phyloP scores from a whole-genome alignment of 2,797 vertebrate species.

The Yasuhikotakia modesta region DNA sequence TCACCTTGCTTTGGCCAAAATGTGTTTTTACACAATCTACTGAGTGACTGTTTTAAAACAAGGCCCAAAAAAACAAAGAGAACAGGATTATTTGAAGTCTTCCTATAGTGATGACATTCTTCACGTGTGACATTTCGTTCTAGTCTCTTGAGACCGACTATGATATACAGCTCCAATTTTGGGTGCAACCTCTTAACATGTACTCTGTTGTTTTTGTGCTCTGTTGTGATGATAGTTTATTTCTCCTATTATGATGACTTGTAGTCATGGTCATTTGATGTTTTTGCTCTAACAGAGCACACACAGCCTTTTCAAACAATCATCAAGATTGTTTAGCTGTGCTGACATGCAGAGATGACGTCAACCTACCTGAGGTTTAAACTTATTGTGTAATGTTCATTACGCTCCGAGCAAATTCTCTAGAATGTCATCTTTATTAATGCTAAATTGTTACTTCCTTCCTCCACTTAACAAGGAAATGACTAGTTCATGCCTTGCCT shows the following conservation, averaged over 20 bases:
- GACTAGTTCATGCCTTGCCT: not conserved
- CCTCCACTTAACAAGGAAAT: not conserved
- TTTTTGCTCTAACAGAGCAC: conserved; percentile 84
- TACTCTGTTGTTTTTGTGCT: conserved; percentile 64
- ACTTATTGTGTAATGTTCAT: not conserved
- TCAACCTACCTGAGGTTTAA: conserved; percentile 52
- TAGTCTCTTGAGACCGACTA: conserved; percentile 88
- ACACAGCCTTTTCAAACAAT: conserved; percentile 85
- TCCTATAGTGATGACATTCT: conserved; percentile 65
- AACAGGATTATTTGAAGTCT: conserved; percentile 55
- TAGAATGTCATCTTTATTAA: not conserved
- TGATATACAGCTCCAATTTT: conserved; percentile 88
- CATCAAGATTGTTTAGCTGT: conserved; percentile 82
- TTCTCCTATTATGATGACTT: conserved; percentile 70
- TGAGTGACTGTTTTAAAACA: conserved; percentile 35
- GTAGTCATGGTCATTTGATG: conserved; percentile 74
- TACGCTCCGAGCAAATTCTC: conserved; percentile 5
- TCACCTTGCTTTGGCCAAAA: conserved; percentile 31
- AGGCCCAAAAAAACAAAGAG: conserved; percentile 31
- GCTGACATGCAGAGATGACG: conserved; percentile 74
- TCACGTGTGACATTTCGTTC: conserved; percentile 63
- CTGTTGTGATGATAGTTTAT: conserved; percentile 61
- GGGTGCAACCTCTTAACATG: conserved; percentile 79
- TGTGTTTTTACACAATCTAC: conserved; percentile 53
- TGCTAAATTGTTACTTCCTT: conserved; percentile 4